These are phyloP conservation scores for Momotus momota DNA, from an alignment of 2,797 vertebrate species.

Conservation along the genomic window DNA sequence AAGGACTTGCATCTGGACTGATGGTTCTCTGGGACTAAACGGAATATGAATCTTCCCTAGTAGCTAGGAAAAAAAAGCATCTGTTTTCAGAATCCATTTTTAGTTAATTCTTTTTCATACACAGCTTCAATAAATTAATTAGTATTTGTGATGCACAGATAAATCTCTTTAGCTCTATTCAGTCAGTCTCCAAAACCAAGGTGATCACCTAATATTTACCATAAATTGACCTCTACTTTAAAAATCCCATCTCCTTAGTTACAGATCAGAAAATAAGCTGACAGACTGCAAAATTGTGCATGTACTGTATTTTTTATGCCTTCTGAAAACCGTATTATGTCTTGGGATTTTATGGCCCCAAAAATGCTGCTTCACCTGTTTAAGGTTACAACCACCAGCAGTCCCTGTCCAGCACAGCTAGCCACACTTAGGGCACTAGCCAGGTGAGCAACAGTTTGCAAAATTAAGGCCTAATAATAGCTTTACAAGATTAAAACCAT, in stretches of 20 bases:
- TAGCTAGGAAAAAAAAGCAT: neutral
- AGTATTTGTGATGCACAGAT: neutral
- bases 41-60: neutral
- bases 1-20: neutral
- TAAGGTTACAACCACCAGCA: neutral
- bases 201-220: neutral
- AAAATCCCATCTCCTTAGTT: neutral
- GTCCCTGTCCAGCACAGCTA: neutral
- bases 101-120: neutral
- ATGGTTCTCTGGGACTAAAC: neutral
- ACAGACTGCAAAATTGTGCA: neutral
- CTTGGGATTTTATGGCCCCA: neutral
- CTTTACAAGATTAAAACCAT: neutral
- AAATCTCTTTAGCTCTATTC: neutral
- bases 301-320: neutral
- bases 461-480: neutral
- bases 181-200: neutral
- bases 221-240: neutral
- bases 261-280: neutral
- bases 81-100: neutral
- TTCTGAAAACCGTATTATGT: neutral
- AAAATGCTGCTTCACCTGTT: slow-evolving; percentile 5
- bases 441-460: neutral
- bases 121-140: neutral
- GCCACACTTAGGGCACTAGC: neutral